Base-by-base conservation (phyloP, 2,113 vertebrate genomes). In the Serinus canaria region DNA sequence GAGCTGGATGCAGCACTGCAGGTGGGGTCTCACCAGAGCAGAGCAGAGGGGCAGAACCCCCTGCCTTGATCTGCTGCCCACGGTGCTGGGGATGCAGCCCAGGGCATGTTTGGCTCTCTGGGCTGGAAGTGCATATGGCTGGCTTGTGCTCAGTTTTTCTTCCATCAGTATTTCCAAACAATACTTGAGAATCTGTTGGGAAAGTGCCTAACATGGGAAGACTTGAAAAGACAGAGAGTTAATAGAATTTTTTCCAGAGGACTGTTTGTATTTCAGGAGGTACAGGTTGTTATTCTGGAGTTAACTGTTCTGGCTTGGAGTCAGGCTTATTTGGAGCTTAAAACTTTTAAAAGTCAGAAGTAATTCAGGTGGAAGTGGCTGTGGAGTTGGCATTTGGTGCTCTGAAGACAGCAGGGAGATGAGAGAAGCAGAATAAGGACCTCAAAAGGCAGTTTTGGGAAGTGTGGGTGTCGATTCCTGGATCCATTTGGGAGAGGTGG, bases 111-210 rank as follows among this genome's bases (percentile, higher is more conserved):
- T 73, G 59, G 44, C 56, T 35, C 68, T 59, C 72, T 39, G 33
- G 30, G 49, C 33, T 83, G 30, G 2, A 2, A n/a, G 35, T 2
- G 0, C 24, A 5, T 3, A 0, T 13, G 52, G 11, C 18, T 3
- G 2, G 21, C n/a, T 87, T 6, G 15, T 53, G 31, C 41, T 31
- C 58, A 35, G 2, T 24, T 79, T 76, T 83, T 79, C 28, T 21
- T 21, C 31, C 10, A 21, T 31, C 25, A 13, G 4, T 52, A 77
- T 6, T 50, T 59, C 50, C 16, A 44, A 44, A 78, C 50, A 37
- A 12, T 11, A 10, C 46, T 31, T 44, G 9, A 7, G 14, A 62
- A 62, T 78, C 46, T 73, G 7, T 43, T 58, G 53, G 46, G 67
- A 53, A 76, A 17, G 44, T 56, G 28, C 37, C 11, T 15, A n/a